Evolutionary conservation across 2,113 vertebrate genomes (phyloP), one percentile per base, ranked within the genome.

Genomic region (Lates calcarifer): DNA sequence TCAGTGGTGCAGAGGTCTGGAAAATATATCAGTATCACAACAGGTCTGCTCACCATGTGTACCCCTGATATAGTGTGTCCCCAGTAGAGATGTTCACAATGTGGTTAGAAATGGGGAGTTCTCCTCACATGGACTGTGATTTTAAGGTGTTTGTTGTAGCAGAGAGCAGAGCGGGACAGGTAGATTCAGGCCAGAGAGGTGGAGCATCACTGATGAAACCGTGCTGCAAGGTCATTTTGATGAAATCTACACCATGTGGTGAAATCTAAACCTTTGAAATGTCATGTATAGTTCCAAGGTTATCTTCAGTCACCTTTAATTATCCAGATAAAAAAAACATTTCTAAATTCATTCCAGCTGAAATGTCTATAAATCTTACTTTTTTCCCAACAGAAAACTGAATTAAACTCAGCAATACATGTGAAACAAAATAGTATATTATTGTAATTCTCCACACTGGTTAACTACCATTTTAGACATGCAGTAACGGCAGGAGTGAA

Each of bases 11-110:
- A 81, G 73, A 60, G 60, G 61, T 79, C 47, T 74, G 71, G 64
- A 86, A 83, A 80, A 71, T 28, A 83, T 45, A 84, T 88, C 90
- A 78, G 80, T 49, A 24, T 82, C 61, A 22, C 66, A 73, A 47
- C 67, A 74, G 74, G 82, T 71, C 55, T 78, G 57, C 35, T 78
- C 85, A 53, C 60, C 71, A 64, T 60, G n/a, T 79, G 68, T 24
- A 62, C 15, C 4, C 56, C 77, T 69, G 43, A 82, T 62, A 31
- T 22, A 62, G 57, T 28, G 39, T 49, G 45, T 77, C 29, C 67
- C 62, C 33, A 49, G 41, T 29, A 57, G 57, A 82, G 60, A 45
- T 28, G 49, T 43, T 84, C 62, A 82, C 29, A 43, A 1, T 31
- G 13, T 17, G 76, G 43, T 60, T 58, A 31, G 58, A 81, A 58